Conservation (phyloP, 2,888 invertebrate species). For the Spodoptera picta region DNA sequence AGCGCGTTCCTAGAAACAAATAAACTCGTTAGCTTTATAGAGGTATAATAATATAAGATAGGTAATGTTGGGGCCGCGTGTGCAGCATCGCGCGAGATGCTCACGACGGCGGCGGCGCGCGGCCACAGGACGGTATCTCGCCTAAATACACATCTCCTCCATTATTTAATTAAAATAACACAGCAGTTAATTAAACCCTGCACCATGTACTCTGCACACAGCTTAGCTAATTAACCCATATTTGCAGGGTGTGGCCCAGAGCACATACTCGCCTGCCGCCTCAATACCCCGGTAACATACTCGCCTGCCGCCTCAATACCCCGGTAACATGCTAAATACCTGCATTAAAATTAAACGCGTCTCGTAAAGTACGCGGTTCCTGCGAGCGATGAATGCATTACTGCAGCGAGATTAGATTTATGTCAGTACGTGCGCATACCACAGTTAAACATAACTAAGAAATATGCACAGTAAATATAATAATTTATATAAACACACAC, state of each 20-base stretch:
- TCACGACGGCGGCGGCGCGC: not conserved
- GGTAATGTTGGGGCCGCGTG: not conserved
- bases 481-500: too few relatives aligned
- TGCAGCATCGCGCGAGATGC: not conserved
- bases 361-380: constrained; percentile 15
- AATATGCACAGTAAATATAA: too few relatives aligned
- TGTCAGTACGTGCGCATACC: not conserved
- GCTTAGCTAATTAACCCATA: constrained; percentile 50
- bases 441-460: too few relatives aligned
- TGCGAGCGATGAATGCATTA: not conserved
- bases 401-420: not conserved
- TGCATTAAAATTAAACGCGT: constrained; percentile 23
- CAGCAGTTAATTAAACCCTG: constrained; percentile 41
- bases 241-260: constrained; percentile 24
- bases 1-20: too few relatives aligned
- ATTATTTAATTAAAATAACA: constrained; percentile 52
- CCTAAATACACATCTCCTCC: constrained; percentile 37
- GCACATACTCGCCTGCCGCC: constrained; percentile 21
- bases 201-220: constrained; percentile 24
- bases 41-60: too few relatives aligned
- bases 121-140: constrained; percentile 33
- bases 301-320: constrained; percentile 18
- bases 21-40: too few relatives aligned
- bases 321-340: constrained; percentile 27
- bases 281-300: constrained; percentile 29